phyloP scores from a whole-genome alignment of 1,140 invertebrate genomes.

The Eufriesea mexicana region DNA sequence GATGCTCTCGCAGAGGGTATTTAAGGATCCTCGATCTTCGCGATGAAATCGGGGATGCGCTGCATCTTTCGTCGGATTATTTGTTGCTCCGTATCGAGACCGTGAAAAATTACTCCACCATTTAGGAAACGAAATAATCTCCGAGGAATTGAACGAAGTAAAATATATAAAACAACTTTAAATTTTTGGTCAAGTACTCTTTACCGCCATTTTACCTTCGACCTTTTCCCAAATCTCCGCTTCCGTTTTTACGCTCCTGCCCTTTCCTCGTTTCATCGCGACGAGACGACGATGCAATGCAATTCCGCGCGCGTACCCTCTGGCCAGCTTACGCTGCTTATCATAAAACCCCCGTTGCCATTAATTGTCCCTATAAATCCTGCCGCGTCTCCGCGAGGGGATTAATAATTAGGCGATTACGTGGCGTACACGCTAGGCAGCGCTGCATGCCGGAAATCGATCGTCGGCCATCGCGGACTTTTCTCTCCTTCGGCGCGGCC shows the following conservation, averaged over 20 bases:
- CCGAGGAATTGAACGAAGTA: too few relatives aligned
- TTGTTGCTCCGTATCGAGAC: too few relatives aligned
- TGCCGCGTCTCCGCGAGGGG: constrained; percentile 45
- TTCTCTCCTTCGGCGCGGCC: constrained; percentile 15
- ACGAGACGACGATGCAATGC: constrained; percentile 2
- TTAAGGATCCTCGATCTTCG: neutral
- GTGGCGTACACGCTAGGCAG: constrained; percentile 47
- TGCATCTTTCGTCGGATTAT: too few relatives aligned
- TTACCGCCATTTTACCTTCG: neutral
- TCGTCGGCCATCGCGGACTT: constrained; percentile 44
- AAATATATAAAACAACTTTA: too few relatives aligned
- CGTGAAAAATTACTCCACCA: too few relatives aligned
- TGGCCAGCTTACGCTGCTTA: constrained; percentile 44
- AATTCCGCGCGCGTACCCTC: constrained; percentile 18
- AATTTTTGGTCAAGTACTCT: too few relatives aligned
- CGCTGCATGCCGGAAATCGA: constrained; percentile 58
- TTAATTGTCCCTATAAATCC: constrained; percentile 65
- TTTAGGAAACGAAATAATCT: neutral
- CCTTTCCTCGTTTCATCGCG: neutral
- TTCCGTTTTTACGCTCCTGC: too few relatives aligned
- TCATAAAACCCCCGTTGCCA: constrained; percentile 45
- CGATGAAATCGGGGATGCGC: too few relatives aligned
- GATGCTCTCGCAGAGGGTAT: neutral
- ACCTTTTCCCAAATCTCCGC: too few relatives aligned
- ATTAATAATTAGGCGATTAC: constrained; percentile 67